Evolutionary conservation across 2,888 invertebrate species (phyloP).

Genomic region (Cantharis flavilabris): DNA sequence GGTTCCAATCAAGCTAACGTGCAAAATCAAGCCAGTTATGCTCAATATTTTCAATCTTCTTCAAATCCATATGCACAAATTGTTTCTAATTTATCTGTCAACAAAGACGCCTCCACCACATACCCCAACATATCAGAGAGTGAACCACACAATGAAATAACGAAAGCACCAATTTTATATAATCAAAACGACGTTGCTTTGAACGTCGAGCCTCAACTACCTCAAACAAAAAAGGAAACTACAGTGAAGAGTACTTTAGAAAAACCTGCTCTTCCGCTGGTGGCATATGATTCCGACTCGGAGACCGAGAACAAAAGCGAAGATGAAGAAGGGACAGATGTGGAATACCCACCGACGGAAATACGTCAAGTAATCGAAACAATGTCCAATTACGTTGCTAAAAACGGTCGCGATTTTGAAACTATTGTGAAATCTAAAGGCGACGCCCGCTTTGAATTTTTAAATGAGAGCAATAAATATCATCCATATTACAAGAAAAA

Average conservation of each 20-base stretch:
- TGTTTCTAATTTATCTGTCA: conserved; percentile 48
- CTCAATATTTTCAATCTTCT: conserved; percentile 46
- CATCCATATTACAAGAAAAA: conserved; percentile 82
- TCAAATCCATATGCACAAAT: conserved; percentile 53
- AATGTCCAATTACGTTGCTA: conserved; percentile 95
- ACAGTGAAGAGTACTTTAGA: not conserved
- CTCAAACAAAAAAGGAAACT: not conserved
- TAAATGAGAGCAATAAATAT: conserved; percentile 76
- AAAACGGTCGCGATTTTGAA: conserved; percentile 94
- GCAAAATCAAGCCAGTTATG: conserved; percentile 43
- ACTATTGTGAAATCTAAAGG: conserved; percentile 81
- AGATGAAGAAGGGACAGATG: conserved; percentile 27
- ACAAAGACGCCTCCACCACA: conserved; percentile 38
- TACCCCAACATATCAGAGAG: not conserved
- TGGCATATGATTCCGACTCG: conserved; percentile 51
- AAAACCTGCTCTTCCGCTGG: conserved; percentile 37
- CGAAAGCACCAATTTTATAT: conserved; percentile 55
- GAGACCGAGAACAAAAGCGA: conserved; percentile 36
- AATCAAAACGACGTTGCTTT: conserved; percentile 25
- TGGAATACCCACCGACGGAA: conserved; percentile 75
- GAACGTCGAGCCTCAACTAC: not conserved
- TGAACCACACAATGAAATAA: conserved; percentile 34
- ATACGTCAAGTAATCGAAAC: conserved; percentile 89
- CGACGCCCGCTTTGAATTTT: conserved; percentile 86
- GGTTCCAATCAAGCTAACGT: not conserved